These are phyloP conservation scores for Proales similis DNA, from an alignment of 1,140 invertebrate species.

Conservation along the genomic window DNA sequence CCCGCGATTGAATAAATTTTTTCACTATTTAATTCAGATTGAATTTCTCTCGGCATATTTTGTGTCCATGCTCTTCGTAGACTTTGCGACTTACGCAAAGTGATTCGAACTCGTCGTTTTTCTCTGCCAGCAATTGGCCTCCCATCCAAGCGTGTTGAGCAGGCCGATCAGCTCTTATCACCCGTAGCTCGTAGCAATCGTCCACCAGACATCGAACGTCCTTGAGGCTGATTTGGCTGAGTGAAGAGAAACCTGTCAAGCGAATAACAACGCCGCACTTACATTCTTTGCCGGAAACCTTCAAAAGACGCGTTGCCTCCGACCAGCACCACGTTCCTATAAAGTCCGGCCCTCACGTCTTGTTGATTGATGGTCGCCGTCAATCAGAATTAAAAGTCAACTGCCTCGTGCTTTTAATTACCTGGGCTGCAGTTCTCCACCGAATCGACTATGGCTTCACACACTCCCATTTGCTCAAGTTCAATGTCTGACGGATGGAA, in stretches of 20 bases:
- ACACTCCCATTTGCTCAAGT: conserved; percentile 84
- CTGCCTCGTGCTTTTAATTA: conserved; percentile 16
- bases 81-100: conserved; percentile 71
- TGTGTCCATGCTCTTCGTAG: conserved; percentile 76
- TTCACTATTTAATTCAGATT: conserved; percentile 47
- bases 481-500: conserved; percentile 92
- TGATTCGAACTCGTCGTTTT: conserved; percentile 63
- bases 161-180: conserved; percentile 59
- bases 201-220: conserved; percentile 72
- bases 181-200: conserved; percentile 59
- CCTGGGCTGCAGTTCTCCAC: conserved; percentile 42
- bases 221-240: conserved; percentile 46
- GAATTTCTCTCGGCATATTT: conserved; percentile 63
- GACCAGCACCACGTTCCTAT: conserved; percentile 78
- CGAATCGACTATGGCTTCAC: conserved; percentile 69
- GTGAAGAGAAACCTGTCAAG: background rate
- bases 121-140: conserved; percentile 66
- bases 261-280: conserved; percentile 40
- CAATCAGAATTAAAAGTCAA: background rate
- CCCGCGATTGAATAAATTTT: no score
- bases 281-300: conserved; percentile 72
- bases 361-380: background rate
- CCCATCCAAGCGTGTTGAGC: conserved; percentile 79
- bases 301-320: conserved; percentile 72
- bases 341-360: conserved; percentile 70